Evolutionary conservation across 2,797 vertebrate species (phyloP).

Genomic region (Sciaenops ocellatus): DNA sequence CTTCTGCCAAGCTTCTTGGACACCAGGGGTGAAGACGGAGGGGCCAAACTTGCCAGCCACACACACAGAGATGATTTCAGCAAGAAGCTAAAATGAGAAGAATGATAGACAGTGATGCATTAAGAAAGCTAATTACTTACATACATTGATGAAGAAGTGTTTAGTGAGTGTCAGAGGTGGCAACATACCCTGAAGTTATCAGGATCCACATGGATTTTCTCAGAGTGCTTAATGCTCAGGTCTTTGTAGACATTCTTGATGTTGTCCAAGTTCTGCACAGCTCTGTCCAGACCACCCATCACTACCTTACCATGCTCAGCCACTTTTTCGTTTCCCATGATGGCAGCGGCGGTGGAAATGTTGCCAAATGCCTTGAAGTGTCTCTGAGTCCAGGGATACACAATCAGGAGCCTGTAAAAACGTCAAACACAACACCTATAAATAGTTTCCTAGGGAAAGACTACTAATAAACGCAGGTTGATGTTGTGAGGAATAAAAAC

Average conservation of each 20-base stretch:
- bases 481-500: too few species aligned
- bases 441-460: too few species aligned
- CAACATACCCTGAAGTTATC: too few species aligned
- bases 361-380: conserved; percentile 85
- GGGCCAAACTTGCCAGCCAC: conserved; percentile 2
- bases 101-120: too few species aligned
- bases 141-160: too few species aligned
- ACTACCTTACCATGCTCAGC: conserved; percentile 84
- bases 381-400: conserved; percentile 89
- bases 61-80: conserved; percentile 28
- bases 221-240: conserved; percentile 86
- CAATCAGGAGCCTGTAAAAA: conserved; percentile 79
- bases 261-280: conserved; percentile 86
- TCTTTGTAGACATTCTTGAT: conserved; percentile 78
- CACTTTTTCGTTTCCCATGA: conserved; percentile 82
- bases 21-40: not conserved
- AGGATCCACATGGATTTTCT: conserved; percentile 53
- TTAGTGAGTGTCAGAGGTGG: too few species aligned
- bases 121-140: too few species aligned
- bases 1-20: not conserved
- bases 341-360: conserved; percentile 76
- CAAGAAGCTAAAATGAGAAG: conserved; percentile 21
- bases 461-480: too few species aligned
- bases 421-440: too few species aligned
- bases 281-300: conserved; percentile 82